phyloP scores from a whole-genome alignment of 2,113 vertebrate genomes.

The Xyliphius kryptos region DNA sequence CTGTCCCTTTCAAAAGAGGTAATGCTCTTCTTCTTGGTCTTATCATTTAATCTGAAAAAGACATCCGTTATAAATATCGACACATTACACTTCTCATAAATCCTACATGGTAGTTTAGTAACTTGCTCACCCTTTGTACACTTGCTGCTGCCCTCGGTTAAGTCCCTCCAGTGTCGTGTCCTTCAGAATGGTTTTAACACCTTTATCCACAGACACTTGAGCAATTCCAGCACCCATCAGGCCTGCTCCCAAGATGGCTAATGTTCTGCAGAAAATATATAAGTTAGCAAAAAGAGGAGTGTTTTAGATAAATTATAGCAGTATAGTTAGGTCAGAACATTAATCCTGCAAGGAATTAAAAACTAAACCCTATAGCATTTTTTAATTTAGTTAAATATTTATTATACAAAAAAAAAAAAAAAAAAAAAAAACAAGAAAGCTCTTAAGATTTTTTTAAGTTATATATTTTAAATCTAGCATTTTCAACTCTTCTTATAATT shows the following conservation, averaged over 20 bases:
- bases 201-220: slow-evolving; percentile 89
- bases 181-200: slow-evolving; percentile 81
- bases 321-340: too few species aligned
- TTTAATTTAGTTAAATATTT: too few species aligned
- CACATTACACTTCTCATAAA: too few species aligned
- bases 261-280: slow-evolving; percentile 57
- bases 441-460: too few species aligned
- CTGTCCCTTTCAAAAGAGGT: slow-evolving; percentile 86
- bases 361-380: too few species aligned
- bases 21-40: slow-evolving; percentile 84
- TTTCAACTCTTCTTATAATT: too few species aligned
- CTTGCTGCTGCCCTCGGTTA: slow-evolving; percentile 83
- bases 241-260: slow-evolving; percentile 88
- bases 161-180: slow-evolving; percentile 76
- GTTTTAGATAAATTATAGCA: too few species aligned
- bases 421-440: too few species aligned
- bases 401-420: too few species aligned
- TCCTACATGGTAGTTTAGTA: too few species aligned
- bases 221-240: slow-evolving; percentile 94
- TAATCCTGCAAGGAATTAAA: too few species aligned
- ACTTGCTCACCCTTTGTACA: slow-evolving; percentile 94
- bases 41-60: slow-evolving; percentile 74
- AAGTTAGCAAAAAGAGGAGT: background rate
- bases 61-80: slow-evolving; percentile 1
- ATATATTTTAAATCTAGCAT: too few species aligned